Conservation (phyloP, 2,113 vertebrate genomes). For the Callorhinus ursinus region DNA sequence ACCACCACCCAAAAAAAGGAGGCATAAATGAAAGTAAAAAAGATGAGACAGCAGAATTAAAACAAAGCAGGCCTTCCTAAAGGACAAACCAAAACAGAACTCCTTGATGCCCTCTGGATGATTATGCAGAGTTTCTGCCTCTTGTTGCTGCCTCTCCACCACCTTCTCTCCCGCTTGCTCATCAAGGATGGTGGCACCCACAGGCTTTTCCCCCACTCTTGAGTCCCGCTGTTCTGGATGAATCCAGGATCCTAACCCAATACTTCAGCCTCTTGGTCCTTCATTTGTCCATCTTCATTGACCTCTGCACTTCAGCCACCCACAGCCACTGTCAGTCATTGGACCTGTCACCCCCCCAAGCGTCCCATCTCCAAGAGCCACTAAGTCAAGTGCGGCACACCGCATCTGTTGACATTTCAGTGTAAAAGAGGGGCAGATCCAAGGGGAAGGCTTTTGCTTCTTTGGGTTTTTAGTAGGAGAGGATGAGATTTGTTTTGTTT, state of each 20-base stretch:
- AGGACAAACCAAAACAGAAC: background rate
- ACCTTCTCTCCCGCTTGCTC: background rate
- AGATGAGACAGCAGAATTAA: background rate
- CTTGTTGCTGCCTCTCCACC: too few relatives aligned
- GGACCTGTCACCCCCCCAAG: background rate
- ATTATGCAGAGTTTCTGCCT: background rate
- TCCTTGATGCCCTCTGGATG: background rate
- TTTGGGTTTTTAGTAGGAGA: background rate
- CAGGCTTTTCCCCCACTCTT: background rate
- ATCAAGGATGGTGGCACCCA: background rate
- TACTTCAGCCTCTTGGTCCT: background rate
- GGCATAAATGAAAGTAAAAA: background rate
- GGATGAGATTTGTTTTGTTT: background rate
- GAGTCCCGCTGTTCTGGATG: background rate
- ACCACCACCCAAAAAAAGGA: background rate
- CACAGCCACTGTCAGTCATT: background rate
- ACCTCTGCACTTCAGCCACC: background rate
- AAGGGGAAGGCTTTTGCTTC: background rate
- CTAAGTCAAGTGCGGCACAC: background rate
- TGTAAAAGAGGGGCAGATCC: background rate
- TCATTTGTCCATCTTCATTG: background rate
- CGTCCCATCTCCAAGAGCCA: fast-evolving
- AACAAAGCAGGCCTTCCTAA: background rate
- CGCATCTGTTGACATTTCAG: background rate
- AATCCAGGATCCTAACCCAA: background rate